Evolutionary conservation across 2,888 invertebrate species (phyloP).

Genomic region (Eupeodes latifasciatus): DNA sequence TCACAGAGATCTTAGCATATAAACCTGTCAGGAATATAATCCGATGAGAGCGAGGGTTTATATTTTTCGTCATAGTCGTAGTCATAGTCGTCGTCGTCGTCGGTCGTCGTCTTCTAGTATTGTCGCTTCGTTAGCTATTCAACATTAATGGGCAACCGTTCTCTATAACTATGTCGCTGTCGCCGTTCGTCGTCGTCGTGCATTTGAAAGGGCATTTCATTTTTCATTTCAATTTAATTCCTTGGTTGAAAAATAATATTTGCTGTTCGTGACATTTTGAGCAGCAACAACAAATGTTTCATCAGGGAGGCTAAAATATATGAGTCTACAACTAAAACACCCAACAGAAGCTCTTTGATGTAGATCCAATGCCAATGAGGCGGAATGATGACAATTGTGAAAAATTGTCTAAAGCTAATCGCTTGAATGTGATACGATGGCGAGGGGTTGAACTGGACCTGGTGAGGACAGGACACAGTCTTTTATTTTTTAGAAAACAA

Average conservation of each 20-base stretch:
- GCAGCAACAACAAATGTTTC: slow-evolving; percentile 28
- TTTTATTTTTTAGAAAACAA: slow-evolving; percentile 46
- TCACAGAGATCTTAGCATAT: slow-evolving; percentile 38
- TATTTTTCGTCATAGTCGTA: not conserved
- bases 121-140: slow-evolving; percentile 67
- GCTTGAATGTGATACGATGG: not conserved
- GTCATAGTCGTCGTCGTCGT: too few relatives aligned
- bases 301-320: slow-evolving; percentile 28
- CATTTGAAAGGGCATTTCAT: slow-evolving; percentile 32
- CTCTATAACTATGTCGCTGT: not conserved
- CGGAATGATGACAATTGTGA: slow-evolving; percentile 69
- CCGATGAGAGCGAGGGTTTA: slow-evolving; percentile 54
- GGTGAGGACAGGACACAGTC: not conserved
- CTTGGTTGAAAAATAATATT: slow-evolving; percentile 70
- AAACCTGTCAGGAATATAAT: slow-evolving; percentile 70
- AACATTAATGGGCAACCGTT: slow-evolving; percentile 16
- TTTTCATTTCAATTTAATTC: slow-evolving; percentile 73
- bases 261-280: slow-evolving; percentile 71
- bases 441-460: not conserved
- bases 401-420: slow-evolving; percentile 65
- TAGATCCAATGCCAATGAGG: slow-evolving; percentile 59
- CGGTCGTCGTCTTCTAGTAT: slow-evolving; percentile 26
- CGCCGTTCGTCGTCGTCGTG: not conserved
- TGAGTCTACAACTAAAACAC: not conserved
- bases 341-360: not conserved